Conservation (phyloP, 2,888 invertebrate species). For the Timema cristinae region DNA sequence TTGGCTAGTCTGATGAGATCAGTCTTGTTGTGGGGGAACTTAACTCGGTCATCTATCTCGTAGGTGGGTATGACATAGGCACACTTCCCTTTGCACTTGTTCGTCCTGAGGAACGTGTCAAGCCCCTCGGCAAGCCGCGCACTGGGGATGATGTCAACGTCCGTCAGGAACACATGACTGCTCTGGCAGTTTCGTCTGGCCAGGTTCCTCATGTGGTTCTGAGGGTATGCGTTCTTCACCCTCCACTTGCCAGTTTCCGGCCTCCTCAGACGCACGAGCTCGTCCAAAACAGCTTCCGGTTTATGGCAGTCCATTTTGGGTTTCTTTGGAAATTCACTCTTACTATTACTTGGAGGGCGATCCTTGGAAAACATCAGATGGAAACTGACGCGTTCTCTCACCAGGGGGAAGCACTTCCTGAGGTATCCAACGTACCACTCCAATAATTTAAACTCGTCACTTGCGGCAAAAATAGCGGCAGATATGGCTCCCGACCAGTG, state of each 20-base stretch:
- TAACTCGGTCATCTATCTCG: constrained; percentile 74
- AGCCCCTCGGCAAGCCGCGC: constrained; percentile 65
- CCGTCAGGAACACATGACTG: constrained; percentile 73
- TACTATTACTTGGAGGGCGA: constrained; percentile 43
- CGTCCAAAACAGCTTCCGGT: constrained; percentile 59
- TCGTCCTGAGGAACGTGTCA: constrained; percentile 45
- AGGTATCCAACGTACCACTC: constrained; percentile 73
- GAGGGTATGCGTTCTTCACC: constrained; percentile 74
- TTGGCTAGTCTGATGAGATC: constrained; percentile 70
- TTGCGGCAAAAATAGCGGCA: constrained; percentile 73
- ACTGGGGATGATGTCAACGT: constrained; percentile 84
- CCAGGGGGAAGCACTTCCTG: constrained; percentile 66
- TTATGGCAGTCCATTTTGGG: constrained; percentile 57
- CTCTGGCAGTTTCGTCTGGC: constrained; percentile 77
- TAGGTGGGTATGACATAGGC: constrained; percentile 90
- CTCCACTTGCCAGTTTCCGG: constrained; percentile 68
- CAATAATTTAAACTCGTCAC: constrained; percentile 69
- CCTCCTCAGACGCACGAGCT: constrained; percentile 57
- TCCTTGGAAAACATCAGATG: constrained; percentile 69
- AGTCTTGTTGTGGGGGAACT: constrained; percentile 76
- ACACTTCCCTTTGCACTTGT: constrained; percentile 54
- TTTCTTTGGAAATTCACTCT: background rate
- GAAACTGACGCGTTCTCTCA: constrained; percentile 69
- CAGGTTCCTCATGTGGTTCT: constrained; percentile 83
- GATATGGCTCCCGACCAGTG: constrained; percentile 87